Conservation (phyloP, 2,888 invertebrate species). For the Sphaerophoria taeniata region DNA sequence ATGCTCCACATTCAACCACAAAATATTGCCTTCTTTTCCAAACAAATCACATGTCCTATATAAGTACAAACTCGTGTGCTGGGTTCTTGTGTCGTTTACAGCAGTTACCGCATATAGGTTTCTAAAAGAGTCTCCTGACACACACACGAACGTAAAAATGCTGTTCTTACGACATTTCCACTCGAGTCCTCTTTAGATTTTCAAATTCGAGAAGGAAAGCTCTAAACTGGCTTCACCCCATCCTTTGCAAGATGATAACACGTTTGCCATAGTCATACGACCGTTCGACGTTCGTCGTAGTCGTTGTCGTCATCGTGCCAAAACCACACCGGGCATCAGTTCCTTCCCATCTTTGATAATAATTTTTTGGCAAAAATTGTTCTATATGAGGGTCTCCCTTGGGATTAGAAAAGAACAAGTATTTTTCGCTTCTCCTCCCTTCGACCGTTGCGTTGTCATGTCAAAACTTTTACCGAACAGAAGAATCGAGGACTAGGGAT, state of each 20-base stretch:
- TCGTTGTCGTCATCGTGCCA: slow-evolving; percentile 4
- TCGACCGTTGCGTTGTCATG: slow-evolving; percentile 25
- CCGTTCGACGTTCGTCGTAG: slow-evolving; percentile 22
- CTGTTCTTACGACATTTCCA: slow-evolving; percentile 38
- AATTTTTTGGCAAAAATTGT: slow-evolving; percentile 60
- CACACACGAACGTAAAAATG: slow-evolving; percentile 33
- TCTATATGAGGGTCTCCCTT: slow-evolving; percentile 28
- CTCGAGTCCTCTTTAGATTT: slow-evolving; percentile 51
- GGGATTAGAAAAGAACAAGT: slow-evolving; percentile 7
- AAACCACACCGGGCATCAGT: slow-evolving; percentile 4
- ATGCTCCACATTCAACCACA: no score
- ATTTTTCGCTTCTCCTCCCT: neutral
- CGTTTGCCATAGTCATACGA: slow-evolving; percentile 30
- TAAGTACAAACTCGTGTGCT: no score
- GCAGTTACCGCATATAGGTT: neutral
- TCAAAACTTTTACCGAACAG: slow-evolving; percentile 48
- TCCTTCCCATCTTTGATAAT: slow-evolving; percentile 17
- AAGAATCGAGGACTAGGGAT: neutral
- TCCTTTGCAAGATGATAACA: slow-evolving; percentile 50
- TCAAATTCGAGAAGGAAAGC: slow-evolving; percentile 24
- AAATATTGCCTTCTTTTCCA: no score
- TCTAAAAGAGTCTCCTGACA: slow-evolving; percentile 6
- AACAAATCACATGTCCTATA: no score
- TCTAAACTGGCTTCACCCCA: neutral
- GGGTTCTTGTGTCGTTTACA: neutral